Evolutionary conservation across 2,797 vertebrate genomes (phyloP).

Genomic region (Hippoglossus hippoglossus): DNA sequence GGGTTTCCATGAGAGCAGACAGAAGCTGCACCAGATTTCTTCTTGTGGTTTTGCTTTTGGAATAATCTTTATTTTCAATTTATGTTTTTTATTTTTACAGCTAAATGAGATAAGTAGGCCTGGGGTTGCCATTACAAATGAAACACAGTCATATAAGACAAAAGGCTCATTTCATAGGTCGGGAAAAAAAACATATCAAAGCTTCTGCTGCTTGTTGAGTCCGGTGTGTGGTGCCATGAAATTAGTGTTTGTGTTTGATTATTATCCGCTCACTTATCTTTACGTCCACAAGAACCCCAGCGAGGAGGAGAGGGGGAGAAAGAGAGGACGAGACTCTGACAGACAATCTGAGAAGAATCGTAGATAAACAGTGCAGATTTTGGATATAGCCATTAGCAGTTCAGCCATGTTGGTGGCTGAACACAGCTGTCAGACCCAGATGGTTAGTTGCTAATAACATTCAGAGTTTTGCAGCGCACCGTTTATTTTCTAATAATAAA

Average conservation of each 20-base stretch:
- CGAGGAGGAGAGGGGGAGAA: neutral
- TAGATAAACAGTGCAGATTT: conserved; percentile 69
- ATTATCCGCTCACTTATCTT: conserved; percentile 44
- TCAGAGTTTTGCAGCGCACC: conserved; percentile 79
- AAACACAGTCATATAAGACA: conserved; percentile 27
- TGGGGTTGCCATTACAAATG: conserved; percentile 44
- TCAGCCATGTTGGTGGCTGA: conserved; percentile 74
- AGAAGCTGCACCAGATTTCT: conserved; percentile 48
- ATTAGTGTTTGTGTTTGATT: conserved; percentile 26
- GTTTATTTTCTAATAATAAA: conserved; percentile 87
- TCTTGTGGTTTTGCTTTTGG: conserved; percentile 66
- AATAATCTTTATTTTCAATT: neutral
- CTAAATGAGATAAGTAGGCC: conserved; percentile 45
- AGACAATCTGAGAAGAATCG: conserved; percentile 45
- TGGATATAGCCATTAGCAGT: conserved; percentile 75
- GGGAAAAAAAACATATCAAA: conserved; percentile 12
- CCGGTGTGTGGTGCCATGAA: conserved; percentile 8
- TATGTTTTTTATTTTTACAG: conserved; percentile 34
- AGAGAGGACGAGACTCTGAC: conserved; percentile 36
- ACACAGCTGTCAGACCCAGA: conserved; percentile 83
- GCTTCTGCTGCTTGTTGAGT: conserved; percentile 12
- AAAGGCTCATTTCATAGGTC: conserved; percentile 24
- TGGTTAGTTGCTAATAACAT: conserved; percentile 83
- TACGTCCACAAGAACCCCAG: conserved; percentile 43
- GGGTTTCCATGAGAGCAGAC: conserved; percentile 52